Evolutionary conservation across 2,113 vertebrate genomes (phyloP).

Genomic region (Oxyruncus cristatus): DNA sequence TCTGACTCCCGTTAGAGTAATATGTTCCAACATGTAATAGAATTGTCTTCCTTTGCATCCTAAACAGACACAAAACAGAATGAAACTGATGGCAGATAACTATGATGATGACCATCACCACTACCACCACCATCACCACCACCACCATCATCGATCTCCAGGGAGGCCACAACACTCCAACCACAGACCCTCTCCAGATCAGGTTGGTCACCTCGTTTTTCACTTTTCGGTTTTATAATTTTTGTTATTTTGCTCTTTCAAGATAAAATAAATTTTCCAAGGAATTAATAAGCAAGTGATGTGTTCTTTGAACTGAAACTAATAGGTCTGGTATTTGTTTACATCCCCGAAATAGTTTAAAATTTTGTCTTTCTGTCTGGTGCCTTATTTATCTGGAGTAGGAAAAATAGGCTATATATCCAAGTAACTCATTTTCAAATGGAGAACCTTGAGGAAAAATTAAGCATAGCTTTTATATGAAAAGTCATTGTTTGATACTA

Average conservation of each 20-base stretch:
- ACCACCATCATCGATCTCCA: slow-evolving; percentile 83
- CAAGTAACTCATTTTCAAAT: background rate
- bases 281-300: slow-evolving; percentile 58
- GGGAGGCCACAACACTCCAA: slow-evolving; percentile 87
- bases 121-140: slow-evolving; percentile 83
- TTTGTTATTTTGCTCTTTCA: slow-evolving; percentile 37
- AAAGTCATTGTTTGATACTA: background rate
- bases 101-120: slow-evolving; percentile 95
- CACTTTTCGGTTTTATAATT: slow-evolving; percentile 3
- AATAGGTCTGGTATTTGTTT: slow-evolving; percentile 68
- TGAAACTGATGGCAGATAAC: slow-evolving; percentile 97
- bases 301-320: slow-evolving; percentile 58
- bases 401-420: background rate
- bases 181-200: slow-evolving; percentile 89
- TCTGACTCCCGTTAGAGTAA: background rate
- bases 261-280: slow-evolving; percentile 60
- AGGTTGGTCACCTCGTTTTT: slow-evolving; percentile 76
- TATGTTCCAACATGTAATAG: slow-evolving; percentile 7
- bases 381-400: background rate
- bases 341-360: slow-evolving; percentile 57
- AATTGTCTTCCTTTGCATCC: slow-evolving; percentile 30
- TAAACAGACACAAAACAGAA: slow-evolving; percentile 93
- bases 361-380: slow-evolving; percentile 54
- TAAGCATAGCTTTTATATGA: background rate
- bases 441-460: background rate